Base-by-base conservation (phyloP, 1,140 invertebrate species). In the Gryllus bimaculatus region DNA sequence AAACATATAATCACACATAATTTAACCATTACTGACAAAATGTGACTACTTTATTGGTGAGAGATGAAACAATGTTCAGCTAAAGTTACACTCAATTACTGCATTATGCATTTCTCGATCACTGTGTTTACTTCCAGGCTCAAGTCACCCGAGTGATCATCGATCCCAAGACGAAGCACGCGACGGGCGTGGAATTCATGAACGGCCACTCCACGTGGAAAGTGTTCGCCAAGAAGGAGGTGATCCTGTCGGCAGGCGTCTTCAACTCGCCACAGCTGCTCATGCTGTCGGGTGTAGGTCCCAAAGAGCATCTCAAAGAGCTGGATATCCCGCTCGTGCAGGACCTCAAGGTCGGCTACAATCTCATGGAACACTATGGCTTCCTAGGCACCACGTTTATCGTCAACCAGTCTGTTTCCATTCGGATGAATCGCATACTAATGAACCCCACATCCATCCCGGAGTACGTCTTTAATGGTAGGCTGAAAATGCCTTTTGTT, bases 251-350 rank as follows among this genome's bases (percentile, higher is more conserved):
- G 20, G 77, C 77, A 78, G 77, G 77, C 0, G 90, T 94, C 0
- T 89, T 96, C 13, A 91, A 93, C 54, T 91, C 92, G 7, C 94
- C 95, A 0, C 93, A 95, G 80, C 82, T 97, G 20, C 88, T 98
- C 15, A 94, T 97, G 77, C 39, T 79, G 78, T 74, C 48, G n/a
- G 96, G 96, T 0, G 90, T 97, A 47, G 96, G 96, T 0, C 95
- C 95, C 0, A 88, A 86, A 1, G 91, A 94, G 74, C 93, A 97
- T 82, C 85, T 98, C 1, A 83, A 90, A 79, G 89, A 93, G 78
- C 89, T 94, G 74, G 90, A 90, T 5, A 95, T 96, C 79, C 91
- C 92, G 0, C 88, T 94, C 0, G 81, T 95, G 6, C 90, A 90
- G 0, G 90, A 96, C 83, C 83, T 94, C 0, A 91, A 91, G 83